A percentile compares a stretch with the other conserved stretches of the same genome.
phyloP scores from a whole-genome alignment of 2,888 invertebrate genomes.

The Fabriciana adippe region DNA sequence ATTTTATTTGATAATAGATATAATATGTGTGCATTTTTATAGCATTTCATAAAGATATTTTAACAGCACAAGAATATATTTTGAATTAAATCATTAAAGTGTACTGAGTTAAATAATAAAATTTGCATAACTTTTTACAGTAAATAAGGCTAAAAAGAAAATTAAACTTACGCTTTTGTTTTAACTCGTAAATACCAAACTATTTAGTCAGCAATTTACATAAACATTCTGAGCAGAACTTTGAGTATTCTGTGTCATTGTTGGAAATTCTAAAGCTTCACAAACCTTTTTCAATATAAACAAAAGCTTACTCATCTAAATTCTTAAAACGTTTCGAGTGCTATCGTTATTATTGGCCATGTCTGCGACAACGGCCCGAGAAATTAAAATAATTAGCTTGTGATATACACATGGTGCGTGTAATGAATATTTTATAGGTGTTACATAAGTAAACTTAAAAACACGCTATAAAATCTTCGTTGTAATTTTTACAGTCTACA shows the following conservation, averaged over 20 bases:
- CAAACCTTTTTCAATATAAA: constrained; percentile 36
- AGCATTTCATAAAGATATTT: not conserved
- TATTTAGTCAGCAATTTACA: constrained; percentile 28
- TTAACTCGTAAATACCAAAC: constrained; percentile 23
- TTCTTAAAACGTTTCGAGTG: constrained; percentile 58
- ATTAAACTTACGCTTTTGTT: not conserved
- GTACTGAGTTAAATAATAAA: not conserved
- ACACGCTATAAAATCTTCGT: constrained; percentile 27
- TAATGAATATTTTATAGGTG: constrained; percentile 43
- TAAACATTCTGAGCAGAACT: constrained; percentile 31
- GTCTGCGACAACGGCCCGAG: constrained; percentile 62
- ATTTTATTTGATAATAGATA: not conserved
- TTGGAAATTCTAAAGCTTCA: constrained; percentile 37
- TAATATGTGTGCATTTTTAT: not conserved
- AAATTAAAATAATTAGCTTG: constrained; percentile 74
- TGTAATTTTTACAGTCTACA: constrained; percentile 30
- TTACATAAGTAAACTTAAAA: constrained; percentile 42
- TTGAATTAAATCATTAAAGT: not conserved
- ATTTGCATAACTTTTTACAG: not conserved
- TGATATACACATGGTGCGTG: constrained; percentile 56
- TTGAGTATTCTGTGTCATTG: constrained; percentile 33
- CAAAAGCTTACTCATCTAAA: constrained; percentile 57
- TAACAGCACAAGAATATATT: not conserved
- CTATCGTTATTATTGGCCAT: constrained; percentile 63
- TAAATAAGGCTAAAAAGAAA: not conserved